Base-by-base conservation (phyloP, 2,888 invertebrate genomes). In the Eristalis intricaria region DNA sequence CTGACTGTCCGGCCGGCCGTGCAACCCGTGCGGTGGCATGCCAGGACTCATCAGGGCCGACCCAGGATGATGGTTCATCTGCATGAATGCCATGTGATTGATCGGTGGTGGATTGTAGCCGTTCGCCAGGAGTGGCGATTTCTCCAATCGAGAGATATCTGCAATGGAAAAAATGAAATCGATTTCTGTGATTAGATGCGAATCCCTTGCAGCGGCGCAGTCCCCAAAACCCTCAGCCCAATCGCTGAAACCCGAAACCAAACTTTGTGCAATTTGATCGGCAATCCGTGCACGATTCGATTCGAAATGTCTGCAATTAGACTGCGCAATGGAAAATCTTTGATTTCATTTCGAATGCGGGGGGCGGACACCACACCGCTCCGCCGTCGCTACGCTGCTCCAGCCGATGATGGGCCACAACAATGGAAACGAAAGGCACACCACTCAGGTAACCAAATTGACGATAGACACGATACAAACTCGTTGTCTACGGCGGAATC, bases 41-140 rank as follows among this genome's bases (percentile, higher is more conserved):
- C 97, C 98, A 15, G 98, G 98, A 77, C 97, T 97, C 94, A 98
- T 95, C 89, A 97, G 95, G 82, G 98, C 97, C 84, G 95, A 94
- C 75, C 96, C 95, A 73, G 96, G 95, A 93, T 95, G 94, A 92
- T 97, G 97, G 89, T 96, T 95, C 93, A 97, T 95, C 93, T 97
- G 97, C 97, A 98, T 97, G 94, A 98, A 97, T 92, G 97, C 98
- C 97, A 98, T 97, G 91, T 98, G 98, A 92, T 97, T 97, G 90
- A 97, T 95, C 81, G 98, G 98, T 84, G 98, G 98, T 90, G 98
- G 98, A 94, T 98, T 98, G 95, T 98, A 98, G 89, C 98, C 98
- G 92, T 98, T 98, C 84, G 98, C 97, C 90, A 98, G 94, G 58
- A 98, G 94, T 38, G 98, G 98, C 23, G 98, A 97, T 93, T 98